Conservation (phyloP, 2,888 invertebrate genomes). For the Nomada goodeniana region DNA sequence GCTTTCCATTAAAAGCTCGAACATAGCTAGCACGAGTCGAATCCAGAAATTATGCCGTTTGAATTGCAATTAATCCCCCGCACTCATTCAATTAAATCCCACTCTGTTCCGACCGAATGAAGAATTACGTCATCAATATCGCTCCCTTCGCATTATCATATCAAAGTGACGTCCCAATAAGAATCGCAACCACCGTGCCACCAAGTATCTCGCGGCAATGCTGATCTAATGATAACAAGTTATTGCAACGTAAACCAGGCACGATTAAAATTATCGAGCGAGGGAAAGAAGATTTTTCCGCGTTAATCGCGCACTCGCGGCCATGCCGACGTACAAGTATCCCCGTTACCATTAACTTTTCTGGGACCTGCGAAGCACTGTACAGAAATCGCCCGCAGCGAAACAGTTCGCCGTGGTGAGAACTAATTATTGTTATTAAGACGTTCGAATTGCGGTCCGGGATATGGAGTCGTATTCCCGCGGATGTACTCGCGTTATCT, state of each 20-base stretch:
- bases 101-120: no score
- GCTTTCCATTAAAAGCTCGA: no score
- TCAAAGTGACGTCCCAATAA: not conserved
- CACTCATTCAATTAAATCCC: no score
- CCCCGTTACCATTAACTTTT: conserved; percentile 6
- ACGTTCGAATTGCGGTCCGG: conserved; percentile 43
- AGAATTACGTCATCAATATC: no score
- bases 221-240: not conserved
- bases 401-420: conserved; percentile 21
- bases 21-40: no score
- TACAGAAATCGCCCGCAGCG: not conserved
- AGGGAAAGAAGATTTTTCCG: not conserved
- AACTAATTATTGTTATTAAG: conserved; percentile 70
- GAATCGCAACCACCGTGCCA: not conserved
- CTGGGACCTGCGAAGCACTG: conserved; percentile 22
- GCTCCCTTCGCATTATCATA: no score
- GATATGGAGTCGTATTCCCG: conserved; percentile 39
- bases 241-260: not conserved
- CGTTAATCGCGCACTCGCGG: not conserved
- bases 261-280: not conserved
- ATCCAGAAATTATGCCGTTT: no score
- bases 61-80: no score
- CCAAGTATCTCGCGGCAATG: not conserved
- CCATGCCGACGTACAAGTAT: conserved; percentile 19
- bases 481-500: conserved; percentile 38